Evolutionary conservation across 2,888 invertebrate species (phyloP).

Genomic region (Polietes domitor): DNA sequence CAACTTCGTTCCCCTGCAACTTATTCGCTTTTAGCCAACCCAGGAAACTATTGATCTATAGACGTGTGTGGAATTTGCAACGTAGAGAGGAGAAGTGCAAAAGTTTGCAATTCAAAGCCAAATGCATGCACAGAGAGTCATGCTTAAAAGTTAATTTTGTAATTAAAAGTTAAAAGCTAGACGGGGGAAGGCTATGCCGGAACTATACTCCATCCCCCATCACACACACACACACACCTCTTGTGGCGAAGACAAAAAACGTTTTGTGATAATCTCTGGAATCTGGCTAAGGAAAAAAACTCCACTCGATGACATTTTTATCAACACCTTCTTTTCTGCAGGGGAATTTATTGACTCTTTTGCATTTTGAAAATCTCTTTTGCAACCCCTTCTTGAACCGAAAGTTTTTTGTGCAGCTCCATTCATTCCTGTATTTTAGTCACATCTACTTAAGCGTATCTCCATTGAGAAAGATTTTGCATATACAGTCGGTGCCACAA

Average conservation of each 20-base stretch:
- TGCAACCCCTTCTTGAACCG: not conserved
- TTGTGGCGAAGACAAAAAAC: not conserved
- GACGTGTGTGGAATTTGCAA: conserved; percentile 15
- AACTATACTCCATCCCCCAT: not conserved
- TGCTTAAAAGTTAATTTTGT: conserved; percentile 47
- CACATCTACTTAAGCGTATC: conserved; percentile 48
- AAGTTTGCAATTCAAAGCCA: conserved; percentile 26
- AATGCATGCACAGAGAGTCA: not conserved
- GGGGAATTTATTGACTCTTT: conserved; percentile 51
- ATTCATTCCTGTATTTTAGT: conserved; percentile 32
- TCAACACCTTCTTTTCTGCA: conserved; percentile 17
- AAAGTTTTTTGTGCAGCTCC: conserved; percentile 4
- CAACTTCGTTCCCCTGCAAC: not conserved
- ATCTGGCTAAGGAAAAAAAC: not conserved
- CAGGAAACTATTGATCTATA: conserved; percentile 31
- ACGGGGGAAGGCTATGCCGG: not conserved
- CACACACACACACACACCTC: not conserved
- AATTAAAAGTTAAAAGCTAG: conserved; percentile 50
- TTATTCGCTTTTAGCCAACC: not conserved
- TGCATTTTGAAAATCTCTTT: conserved; percentile 3
- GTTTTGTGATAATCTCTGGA: not conserved
- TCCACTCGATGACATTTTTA: conserved; percentile 40
- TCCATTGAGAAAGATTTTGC: conserved; percentile 3
- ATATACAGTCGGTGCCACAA: not conserved
- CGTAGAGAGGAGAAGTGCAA: conserved; percentile 11